A percentile compares a stretch with the other conserved stretches of the same genome.
Conservation (phyloP, 2,888 invertebrate genomes). For the Griposia aprilina region DNA sequence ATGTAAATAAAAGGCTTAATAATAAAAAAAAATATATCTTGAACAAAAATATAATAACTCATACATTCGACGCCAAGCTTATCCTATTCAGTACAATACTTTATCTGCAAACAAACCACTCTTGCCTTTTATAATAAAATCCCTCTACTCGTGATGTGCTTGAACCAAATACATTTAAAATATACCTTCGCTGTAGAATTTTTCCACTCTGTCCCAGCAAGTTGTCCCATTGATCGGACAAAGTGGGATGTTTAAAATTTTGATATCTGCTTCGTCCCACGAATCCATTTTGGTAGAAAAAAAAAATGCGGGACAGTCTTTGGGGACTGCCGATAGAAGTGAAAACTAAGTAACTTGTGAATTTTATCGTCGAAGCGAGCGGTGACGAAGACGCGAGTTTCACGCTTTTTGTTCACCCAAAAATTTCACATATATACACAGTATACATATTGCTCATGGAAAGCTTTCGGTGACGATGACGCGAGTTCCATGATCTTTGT, state of each 20-base stretch:
- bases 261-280: not conserved
- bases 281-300: not conserved
- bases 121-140: slow-evolving; percentile 55
- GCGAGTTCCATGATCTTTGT: too few species aligned
- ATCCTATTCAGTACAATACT: slow-evolving; percentile 52
- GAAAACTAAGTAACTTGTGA: too few species aligned
- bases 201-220: slow-evolving; percentile 14
- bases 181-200: slow-evolving; percentile 27
- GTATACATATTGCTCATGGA: too few species aligned
- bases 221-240: not conserved
- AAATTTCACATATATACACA: too few species aligned
- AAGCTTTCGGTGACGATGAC: too few species aligned
- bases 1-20: too few species aligned
- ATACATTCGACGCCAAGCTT: slow-evolving; percentile 62
- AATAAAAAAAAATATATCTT: too few species aligned
- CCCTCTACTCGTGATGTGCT: slow-evolving; percentile 45
- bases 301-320: too few species aligned
- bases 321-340: too few species aligned
- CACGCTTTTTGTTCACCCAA: too few species aligned
- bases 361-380: too few species aligned
- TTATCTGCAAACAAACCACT: slow-evolving; percentile 48
- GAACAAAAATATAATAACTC: slow-evolving; percentile 33
- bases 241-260: not conserved
- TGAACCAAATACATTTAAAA: slow-evolving; percentile 56
- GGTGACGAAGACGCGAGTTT: too few species aligned